Conservation (phyloP, 1,140 invertebrate species). For the Vollenhovia emeryi region DNA sequence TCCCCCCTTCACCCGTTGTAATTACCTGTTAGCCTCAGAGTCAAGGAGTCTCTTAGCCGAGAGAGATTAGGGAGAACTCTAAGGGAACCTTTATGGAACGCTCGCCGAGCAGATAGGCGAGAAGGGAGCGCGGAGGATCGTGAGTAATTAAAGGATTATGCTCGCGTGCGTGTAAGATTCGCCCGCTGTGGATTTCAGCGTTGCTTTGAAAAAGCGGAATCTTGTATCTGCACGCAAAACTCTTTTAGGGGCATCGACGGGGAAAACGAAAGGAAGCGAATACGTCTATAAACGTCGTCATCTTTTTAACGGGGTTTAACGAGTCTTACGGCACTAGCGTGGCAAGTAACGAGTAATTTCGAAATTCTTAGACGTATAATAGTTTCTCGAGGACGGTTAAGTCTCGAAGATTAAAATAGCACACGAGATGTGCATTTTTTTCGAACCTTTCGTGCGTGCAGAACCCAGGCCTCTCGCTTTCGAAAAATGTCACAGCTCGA, state of each 20-base stretch:
- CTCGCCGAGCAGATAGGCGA: constrained; percentile 18
- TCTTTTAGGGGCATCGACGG: not conserved
- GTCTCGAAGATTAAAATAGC: not conserved
- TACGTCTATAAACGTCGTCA: not conserved
- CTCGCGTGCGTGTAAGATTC: constrained; percentile 74
- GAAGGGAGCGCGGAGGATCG: constrained; percentile 46
- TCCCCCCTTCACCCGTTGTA: constrained; percentile 48
- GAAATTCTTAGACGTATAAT: not conserved
- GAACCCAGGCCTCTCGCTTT: not conserved
- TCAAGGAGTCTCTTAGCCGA: constrained; percentile 56
- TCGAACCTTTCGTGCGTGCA: not conserved
- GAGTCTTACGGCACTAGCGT: not conserved
- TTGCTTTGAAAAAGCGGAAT: not conserved
- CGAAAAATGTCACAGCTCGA: not conserved
- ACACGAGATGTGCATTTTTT: too few relatives aligned
- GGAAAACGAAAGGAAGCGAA: not conserved
- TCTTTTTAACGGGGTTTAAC: not conserved
- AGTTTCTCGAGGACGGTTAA: not conserved
- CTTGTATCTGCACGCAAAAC: constrained; percentile 16
- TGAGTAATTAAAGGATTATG: constrained; percentile 78
- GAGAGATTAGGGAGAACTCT: constrained; percentile 58
- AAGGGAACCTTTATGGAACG: constrained; percentile 50
- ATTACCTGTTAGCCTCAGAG: constrained; percentile 73
- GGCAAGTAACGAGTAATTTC: not conserved
- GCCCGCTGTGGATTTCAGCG: constrained; percentile 37